phyloP scores from a whole-genome alignment of 2,113 vertebrate genomes.

The Podilymbus podiceps region DNA sequence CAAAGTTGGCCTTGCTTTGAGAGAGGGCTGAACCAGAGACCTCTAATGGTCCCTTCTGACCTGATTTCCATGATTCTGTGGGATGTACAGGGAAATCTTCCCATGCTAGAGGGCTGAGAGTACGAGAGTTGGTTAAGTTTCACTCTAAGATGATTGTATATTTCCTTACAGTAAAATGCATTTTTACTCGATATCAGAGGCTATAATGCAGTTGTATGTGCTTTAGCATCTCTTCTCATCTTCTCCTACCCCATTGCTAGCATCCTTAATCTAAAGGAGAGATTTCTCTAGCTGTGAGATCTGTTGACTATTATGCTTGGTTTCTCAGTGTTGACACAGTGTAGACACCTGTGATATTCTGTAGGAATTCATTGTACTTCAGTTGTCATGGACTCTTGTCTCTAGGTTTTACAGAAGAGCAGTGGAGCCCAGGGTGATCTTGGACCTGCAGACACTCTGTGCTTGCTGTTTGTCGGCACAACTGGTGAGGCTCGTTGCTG shows the following conservation, averaged over 20 bases:
- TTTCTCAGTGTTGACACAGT: background rate
- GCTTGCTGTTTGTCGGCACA: background rate
- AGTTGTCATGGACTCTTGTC: background rate
- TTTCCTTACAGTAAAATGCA: background rate
- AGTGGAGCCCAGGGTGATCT: background rate
- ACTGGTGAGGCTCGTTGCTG: background rate
- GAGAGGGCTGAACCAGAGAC: background rate
- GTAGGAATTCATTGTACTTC: background rate
- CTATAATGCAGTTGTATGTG: too few relatives aligned
- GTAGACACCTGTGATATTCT: background rate
- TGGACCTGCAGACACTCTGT: background rate
- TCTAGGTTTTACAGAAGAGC: background rate
- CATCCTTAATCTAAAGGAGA: background rate
- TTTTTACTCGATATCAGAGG: background rate
- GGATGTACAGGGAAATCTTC: background rate
- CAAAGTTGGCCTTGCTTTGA: background rate
- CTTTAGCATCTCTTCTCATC: background rate
- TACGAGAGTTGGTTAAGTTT: accelerated
- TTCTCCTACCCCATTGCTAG: background rate
- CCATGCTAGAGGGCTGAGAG: background rate
- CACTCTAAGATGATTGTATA: accelerated
- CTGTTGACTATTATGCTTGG: background rate
- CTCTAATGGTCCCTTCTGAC: background rate
- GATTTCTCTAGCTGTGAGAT: background rate
- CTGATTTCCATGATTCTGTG: background rate